Conservation (phyloP, 2,888 invertebrate genomes). For the Epiblema foenella region DNA sequence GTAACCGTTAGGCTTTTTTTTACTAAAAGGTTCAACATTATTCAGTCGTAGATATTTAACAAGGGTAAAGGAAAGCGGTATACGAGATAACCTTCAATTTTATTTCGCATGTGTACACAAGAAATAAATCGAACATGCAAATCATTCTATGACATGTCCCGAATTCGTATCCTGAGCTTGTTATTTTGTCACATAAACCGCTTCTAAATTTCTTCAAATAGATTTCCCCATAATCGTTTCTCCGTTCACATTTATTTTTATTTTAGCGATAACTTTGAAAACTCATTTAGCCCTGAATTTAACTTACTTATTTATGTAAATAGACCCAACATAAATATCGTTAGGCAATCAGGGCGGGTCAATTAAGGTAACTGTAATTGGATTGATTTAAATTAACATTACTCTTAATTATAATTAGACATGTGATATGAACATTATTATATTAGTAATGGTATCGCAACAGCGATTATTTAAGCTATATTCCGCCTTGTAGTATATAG, state of each 20-base stretch:
- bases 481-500: too few species aligned
- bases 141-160: conserved; percentile 3
- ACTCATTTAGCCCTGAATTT: neutral
- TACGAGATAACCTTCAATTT: too few species aligned
- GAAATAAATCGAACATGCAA: neutral
- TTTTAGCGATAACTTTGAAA: neutral
- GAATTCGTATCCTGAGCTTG: neutral
- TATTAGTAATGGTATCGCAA: neutral
- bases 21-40: too few species aligned
- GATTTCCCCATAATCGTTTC: neutral
- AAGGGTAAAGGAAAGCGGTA: too few species aligned
- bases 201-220: neutral
- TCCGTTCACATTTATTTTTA: neutral
- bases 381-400: conserved; percentile 8
- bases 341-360: conserved; percentile 1
- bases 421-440: neutral
- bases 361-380: conserved; percentile 10
- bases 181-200: neutral
- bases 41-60: too few species aligned
- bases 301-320: conserved; percentile 10
- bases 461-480: too few species aligned
- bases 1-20: too few species aligned
- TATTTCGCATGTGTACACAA: too few species aligned
- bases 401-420: conserved; percentile 1
- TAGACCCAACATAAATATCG: neutral